Evolutionary conservation across 2,797 vertebrate genomes (phyloP).

Genomic region (Peromyscus attwateri): DNA sequence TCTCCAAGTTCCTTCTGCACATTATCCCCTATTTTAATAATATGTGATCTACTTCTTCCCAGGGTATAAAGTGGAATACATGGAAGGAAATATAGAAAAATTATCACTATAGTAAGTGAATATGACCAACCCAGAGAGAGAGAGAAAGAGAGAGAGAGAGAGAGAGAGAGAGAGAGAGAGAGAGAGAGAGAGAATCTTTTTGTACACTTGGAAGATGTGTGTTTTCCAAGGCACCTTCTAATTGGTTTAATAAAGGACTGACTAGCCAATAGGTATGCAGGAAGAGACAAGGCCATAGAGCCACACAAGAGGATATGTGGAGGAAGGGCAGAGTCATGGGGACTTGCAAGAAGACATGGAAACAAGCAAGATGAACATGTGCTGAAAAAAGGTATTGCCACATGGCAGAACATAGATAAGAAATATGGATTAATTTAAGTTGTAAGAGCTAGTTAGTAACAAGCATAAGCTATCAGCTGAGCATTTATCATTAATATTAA

Average conservation of each 20-base stretch:
- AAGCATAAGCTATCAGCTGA: too few relatives aligned
- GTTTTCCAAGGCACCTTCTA: not conserved
- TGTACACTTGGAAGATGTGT: not conserved
- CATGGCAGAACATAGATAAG: too few relatives aligned
- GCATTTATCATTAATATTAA: too few relatives aligned
- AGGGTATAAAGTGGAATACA: accelerated
- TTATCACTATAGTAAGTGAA: not conserved
- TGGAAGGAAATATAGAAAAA: not conserved
- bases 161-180: too few relatives aligned
- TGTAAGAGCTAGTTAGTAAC: too few relatives aligned
- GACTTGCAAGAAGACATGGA: not conserved
- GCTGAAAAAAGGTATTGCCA: too few relatives aligned
- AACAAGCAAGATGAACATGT: not conserved
- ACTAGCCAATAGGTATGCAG: not conserved
- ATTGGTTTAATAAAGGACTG: not conserved
- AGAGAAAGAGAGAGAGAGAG: too few relatives aligned
- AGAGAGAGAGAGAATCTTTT: not conserved
- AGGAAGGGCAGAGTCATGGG: not conserved
- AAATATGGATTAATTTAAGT: too few relatives aligned
- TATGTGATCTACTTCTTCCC: not conserved
- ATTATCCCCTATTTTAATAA: not conserved
- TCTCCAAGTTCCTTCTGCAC: not conserved
- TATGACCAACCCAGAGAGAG: not conserved
- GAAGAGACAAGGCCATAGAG: not conserved
- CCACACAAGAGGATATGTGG: not conserved